Percentiles rank a stretch among this genome's conserved stretches.
These are phyloP conservation scores for Cheumatopsyche charites DNA, from an alignment of 1,140 invertebrate species.

Conservation along the genomic window DNA sequence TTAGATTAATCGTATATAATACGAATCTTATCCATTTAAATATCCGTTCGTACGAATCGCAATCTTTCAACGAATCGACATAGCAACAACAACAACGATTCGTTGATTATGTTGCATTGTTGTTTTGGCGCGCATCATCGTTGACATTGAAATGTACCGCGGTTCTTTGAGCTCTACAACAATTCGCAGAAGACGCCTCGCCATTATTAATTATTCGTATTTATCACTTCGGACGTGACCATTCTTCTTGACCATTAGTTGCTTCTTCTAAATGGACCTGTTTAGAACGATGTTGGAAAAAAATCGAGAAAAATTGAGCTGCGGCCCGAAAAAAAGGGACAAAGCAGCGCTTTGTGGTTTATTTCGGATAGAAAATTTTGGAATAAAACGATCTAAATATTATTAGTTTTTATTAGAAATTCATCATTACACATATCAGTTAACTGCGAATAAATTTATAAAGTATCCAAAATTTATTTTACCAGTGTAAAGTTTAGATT, in stretches of 20 bases:
- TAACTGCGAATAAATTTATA: too few species aligned
- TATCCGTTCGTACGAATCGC: too few species aligned
- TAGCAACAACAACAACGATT: constrained; percentile 2
- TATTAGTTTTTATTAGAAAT: too few species aligned
- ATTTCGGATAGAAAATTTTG: too few species aligned
- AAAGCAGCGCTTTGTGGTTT: too few species aligned
- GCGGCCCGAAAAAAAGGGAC: too few species aligned
- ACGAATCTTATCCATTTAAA: neutral
- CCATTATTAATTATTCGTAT: constrained; percentile 6
- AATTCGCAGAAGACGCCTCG: constrained; percentile 19
- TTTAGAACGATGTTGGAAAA: neutral
- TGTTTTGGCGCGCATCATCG: neutral
- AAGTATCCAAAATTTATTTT: too few species aligned
- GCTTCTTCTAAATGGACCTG: constrained; percentile 10
- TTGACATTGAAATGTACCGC: constrained; percentile 11
- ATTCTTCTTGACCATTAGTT: constrained; percentile 15
- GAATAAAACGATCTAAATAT: too few species aligned
- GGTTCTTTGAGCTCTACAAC: constrained; percentile 14
- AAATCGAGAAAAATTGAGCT: too few species aligned
- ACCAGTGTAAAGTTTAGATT: too few species aligned
- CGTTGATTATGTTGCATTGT: neutral
- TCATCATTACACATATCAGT: too few species aligned
- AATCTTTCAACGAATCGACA: too few species aligned
- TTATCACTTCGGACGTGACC: neutral
- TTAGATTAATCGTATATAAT: neutral